These are phyloP conservation scores for Crocuta crocuta DNA, from an alignment of 2,113 vertebrate genomes.

Conservation along the genomic window DNA sequence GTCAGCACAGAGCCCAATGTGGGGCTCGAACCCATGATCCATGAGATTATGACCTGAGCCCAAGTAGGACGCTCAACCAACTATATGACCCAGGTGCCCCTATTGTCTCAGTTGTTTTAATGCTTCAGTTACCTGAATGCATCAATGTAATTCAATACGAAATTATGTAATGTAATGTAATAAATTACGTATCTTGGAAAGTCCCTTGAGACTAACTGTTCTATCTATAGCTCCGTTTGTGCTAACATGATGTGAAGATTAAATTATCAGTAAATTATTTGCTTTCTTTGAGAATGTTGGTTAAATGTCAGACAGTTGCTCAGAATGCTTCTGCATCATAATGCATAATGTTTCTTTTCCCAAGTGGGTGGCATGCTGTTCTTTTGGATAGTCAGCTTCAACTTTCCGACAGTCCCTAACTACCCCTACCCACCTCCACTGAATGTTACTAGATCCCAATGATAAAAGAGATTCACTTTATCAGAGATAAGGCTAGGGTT, in stretches of 20 bases:
- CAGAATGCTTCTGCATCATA: slow-evolving; percentile 67
- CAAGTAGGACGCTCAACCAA: no score
- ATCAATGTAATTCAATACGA: background rate
- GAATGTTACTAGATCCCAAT: slow-evolving; percentile 60
- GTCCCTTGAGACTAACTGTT: background rate
- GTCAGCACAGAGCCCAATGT: no score
- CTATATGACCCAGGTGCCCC: no score
- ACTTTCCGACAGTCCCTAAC: slow-evolving; percentile 45
- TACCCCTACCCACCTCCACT: background rate
- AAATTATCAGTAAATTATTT: background rate
- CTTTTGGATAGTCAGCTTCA: slow-evolving; percentile 63
- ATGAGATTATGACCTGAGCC: no score
- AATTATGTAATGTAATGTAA: background rate
- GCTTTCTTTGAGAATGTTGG: background rate
- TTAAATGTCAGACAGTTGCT: slow-evolving; percentile 59
- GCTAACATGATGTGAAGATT: background rate
- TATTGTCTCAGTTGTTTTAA: background rate
- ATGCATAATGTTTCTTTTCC: slow-evolving; percentile 68
- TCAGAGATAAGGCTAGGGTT: slow-evolving; percentile 50
- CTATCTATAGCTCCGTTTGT: background rate
- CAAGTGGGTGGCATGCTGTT: slow-evolving; percentile 64
- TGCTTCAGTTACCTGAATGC: background rate
- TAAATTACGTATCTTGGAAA: background rate
- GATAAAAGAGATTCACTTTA: slow-evolving; percentile 51
- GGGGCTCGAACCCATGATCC: no score